Evolutionary conservation across 2,888 invertebrate species (phyloP), one percentile per base, ranked within the genome.

Genomic region (Apomyelois bistriatella): DNA sequence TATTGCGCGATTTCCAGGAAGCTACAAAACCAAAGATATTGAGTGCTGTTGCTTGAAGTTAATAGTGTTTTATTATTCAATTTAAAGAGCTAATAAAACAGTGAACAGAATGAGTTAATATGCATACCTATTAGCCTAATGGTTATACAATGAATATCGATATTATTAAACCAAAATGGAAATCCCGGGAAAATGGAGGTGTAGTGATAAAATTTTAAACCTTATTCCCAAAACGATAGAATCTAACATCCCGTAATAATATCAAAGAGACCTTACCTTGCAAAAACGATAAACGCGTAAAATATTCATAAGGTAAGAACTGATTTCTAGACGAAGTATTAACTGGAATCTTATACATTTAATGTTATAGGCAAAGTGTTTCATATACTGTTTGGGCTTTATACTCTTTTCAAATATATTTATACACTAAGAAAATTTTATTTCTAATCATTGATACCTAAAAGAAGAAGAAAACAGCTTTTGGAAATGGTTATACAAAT

Each of bases 291-390:
- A 36, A 52, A 43, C 36, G 42, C 28, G 42, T 52, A 52, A 52
- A 52, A 52, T 52, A 52, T 52, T 52, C 52, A 52, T 52, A 52
- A 52, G 52, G 43, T 43, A 43, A 43, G 43, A 52, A 52, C 52
- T 43, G 52, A 52, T 52, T 43, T 52, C 28, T 52, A 43, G 43
- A 32, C 40, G 40, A 40, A 50, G 32, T 43, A 43, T 52, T 52
- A 52, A 36, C 36, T 52, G 12, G 43, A 28, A 17, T 17, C 22
- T 52, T 42, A 51, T 51, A 51, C 35, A 22, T 22, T 22, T 22
- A 22, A n/a, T n/a, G n/a, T n/a, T n/a, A n/a, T n/a, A n/a, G n/a
- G n/a, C n/a, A n/a, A n/a, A n/a, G n/a, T n/a, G n/a, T n/a, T n/a
- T n/a, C n/a, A n/a, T n/a, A n/a, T n/a, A n/a, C n/a, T n/a, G n/a